Conservation (phyloP, 2,797 vertebrate genomes). For the Eulemur rubriventer region DNA sequence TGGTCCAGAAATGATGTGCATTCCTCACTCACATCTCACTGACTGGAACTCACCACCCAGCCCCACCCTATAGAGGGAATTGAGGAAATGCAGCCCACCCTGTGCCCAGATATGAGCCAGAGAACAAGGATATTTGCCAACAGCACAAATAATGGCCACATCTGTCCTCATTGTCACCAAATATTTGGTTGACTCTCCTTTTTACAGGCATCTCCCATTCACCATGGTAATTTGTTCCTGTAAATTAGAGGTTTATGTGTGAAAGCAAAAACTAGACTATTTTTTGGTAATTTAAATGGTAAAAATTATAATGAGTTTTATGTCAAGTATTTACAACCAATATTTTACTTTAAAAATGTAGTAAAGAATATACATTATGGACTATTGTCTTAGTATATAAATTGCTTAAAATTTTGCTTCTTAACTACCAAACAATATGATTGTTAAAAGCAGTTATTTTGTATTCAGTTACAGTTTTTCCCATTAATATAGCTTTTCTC, state of each 20-base stretch:
- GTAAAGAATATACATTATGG: background rate
- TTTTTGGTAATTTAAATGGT: background rate
- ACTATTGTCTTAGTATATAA: background rate
- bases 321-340: background rate
- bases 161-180: background rate
- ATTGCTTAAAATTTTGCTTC: background rate
- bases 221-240: background rate
- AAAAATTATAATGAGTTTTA: background rate
- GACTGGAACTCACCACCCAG: background rate
- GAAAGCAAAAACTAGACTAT: background rate
- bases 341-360: background rate
- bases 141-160: background rate
- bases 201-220: background rate
- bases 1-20: background rate
- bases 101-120: background rate
- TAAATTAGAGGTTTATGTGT: background rate
- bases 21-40: background rate
- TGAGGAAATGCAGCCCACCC: background rate
- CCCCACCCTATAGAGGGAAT: background rate
- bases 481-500: background rate
- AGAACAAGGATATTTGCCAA: background rate
- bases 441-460: background rate
- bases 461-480: background rate
- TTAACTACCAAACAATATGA: background rate
- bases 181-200: background rate